Conservation (phyloP, 2,113 vertebrate species). For the Notarius lentiginosus region DNA sequence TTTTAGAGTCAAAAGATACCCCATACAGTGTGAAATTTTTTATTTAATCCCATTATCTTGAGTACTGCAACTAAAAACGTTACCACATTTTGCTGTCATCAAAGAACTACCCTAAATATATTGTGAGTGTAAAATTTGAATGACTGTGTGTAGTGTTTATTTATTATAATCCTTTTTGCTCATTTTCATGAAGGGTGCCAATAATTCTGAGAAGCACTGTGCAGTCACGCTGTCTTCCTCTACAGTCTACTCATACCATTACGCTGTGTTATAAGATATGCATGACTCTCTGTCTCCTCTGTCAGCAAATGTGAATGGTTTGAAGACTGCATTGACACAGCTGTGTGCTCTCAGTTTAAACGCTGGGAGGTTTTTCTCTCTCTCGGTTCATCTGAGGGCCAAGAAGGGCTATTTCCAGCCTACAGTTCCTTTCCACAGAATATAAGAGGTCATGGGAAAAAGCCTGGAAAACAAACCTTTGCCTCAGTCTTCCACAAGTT, state of each 20-base stretch:
- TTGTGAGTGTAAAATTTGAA: neutral
- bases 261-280: constrained; percentile 4
- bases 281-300: neutral
- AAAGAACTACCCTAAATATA: no score
- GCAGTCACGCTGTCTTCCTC: neutral
- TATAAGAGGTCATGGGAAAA: constrained; percentile 76
- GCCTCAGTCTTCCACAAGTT: constrained; percentile 42
- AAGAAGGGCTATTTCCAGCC: constrained; percentile 68
- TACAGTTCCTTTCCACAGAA: constrained; percentile 66
- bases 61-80: no score
- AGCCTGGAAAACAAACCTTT: constrained; percentile 67
- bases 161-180: neutral
- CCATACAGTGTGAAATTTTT: no score
- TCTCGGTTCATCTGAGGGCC: constrained; percentile 47
- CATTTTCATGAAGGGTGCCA: neutral
- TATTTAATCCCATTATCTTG: no score
- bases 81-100: no score
- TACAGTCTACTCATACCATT: neutral
- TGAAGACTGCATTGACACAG: constrained; percentile 44
- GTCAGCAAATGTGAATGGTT: neutral
- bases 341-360: constrained; percentile 43
- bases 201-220: neutral
- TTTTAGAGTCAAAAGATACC: no score
- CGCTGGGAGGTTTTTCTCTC: constrained; percentile 12
- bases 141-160: neutral